These are phyloP conservation scores for Coenobita brevimanus DNA, from an alignment of 1,140 invertebrate genomes.

Conservation along the genomic window DNA sequence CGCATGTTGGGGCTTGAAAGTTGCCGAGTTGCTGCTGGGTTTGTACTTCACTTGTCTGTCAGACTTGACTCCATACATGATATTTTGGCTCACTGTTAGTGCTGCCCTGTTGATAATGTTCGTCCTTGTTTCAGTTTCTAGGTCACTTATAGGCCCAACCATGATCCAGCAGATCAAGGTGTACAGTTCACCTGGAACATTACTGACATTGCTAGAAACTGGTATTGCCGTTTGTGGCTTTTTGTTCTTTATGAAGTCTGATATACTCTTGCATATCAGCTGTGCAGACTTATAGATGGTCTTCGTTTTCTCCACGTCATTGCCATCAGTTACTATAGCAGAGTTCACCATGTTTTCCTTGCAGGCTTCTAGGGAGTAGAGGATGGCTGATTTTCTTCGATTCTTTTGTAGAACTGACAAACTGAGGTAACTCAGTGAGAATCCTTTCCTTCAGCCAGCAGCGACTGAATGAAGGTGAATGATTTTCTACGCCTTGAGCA, in stretches of 20 bases:
- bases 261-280: slow-evolving; percentile 10
- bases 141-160: slow-evolving; percentile 22
- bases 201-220: slow-evolving; percentile 25
- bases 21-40: not conserved
- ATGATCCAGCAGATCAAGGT: slow-evolving; percentile 34
- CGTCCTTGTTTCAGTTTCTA: slow-evolving; percentile 24
- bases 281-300: slow-evolving; percentile 24
- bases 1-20: not conserved
- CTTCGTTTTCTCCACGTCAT: slow-evolving; percentile 6
- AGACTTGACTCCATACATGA: slow-evolving; percentile 36
- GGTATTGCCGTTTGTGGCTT: slow-evolving; percentile 9
- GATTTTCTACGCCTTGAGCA: slow-evolving; percentile 13
- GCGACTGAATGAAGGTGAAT: not conserved
- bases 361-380: slow-evolving; percentile 2
- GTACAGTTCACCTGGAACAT: slow-evolving; percentile 33
- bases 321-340: not conserved
- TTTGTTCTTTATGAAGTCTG: slow-evolving; percentile 13
- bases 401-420: slow-evolving; percentile 22
- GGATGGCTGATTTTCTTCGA: slow-evolving; percentile 2
- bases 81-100: slow-evolving; percentile 31
- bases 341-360: slow-evolving; percentile 15
- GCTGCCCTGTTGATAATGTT: slow-evolving; percentile 12
- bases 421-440: slow-evolving; percentile 1
- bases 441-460: slow-evolving; percentile 32
- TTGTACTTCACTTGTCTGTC: slow-evolving; percentile 17